Evolutionary conservation across 64 coral and sea anemone genomes (phyloP).

Genomic region (Pocillopora verrucosa): DNA sequence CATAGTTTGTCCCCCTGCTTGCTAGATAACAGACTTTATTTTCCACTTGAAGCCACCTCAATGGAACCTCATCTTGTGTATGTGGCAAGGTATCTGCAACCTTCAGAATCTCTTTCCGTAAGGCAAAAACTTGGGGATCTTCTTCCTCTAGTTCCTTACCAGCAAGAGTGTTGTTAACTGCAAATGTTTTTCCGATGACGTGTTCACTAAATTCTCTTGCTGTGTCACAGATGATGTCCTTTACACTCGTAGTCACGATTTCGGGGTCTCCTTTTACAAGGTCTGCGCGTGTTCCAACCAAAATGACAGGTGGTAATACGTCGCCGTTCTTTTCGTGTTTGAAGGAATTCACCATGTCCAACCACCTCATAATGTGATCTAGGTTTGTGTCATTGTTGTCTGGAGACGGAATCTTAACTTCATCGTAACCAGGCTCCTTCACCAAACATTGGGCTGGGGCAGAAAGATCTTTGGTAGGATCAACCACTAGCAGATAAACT

Average conservation of each 20-base stretch:
- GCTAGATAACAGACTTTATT: not conserved
- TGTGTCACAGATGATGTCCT: not conserved
- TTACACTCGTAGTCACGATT: not conserved
- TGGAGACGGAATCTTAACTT: not conserved
- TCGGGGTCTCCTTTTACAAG: not conserved
- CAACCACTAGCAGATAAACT: conserved; percentile 13
- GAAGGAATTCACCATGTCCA: not conserved
- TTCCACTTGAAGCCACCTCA: not conserved
- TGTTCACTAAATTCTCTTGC: not conserved
- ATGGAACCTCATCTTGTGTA: not conserved
- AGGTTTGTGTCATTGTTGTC: not conserved
- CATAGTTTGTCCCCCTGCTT: not conserved
- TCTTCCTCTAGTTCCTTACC: not conserved
- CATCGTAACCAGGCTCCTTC: too few relatives aligned
- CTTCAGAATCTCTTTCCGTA: not conserved
- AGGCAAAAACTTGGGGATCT: not conserved
- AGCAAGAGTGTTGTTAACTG: not conserved
- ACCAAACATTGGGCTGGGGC: not conserved
- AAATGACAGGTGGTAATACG: not conserved
- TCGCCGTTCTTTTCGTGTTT: not conserved
- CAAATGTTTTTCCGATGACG: not conserved
- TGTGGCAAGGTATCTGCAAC: not conserved
- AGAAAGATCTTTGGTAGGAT: conserved; percentile 8
- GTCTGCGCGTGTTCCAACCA: not conserved
- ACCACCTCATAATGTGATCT: not conserved